Base-by-base conservation (phyloP, 2,113 vertebrate genomes). In the Oryzias melastigma region DNA sequence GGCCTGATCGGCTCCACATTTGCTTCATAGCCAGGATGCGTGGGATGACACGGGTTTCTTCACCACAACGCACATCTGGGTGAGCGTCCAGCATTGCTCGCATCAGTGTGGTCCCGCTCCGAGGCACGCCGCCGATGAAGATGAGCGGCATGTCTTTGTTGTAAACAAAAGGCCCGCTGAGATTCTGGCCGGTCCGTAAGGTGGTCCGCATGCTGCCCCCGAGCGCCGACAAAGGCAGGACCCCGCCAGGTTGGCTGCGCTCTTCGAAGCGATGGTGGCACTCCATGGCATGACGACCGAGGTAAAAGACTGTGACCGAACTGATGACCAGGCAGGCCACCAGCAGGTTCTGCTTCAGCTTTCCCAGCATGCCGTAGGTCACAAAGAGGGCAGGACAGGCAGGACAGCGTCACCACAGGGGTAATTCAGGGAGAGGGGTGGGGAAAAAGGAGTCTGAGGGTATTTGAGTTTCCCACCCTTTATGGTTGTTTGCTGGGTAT, bases 81-180 rank as follows among this genome's bases (percentile, higher is more conserved):
- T 98, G 97, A 14, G 97, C 97, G 1, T 98, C 97, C 24, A 98
- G 82, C 97, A 98, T 98, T 41, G 97, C 96, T 16, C 97, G 85
- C 96, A 98, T 98, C 4, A 98, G 88, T 3, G 97, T 98, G 51
- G 97, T 98, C 58, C 97, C 97, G 5, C 96, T 98, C 22, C 97
- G 93, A 43, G 97, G 97, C 0, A 98, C 96, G 1, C 96, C 97
- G 0, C 97, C 97, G 3, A 98, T 96, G 81, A 98, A 98, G 55
- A 98, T 91, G 40, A 98, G 92, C 1, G 97, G 97, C 96, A 95
- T 98, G 91, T 98, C 96, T 86, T 98, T 98, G 90, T 93, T 94
- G 89, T 98, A 98, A 63, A 93, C 71, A 46, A 91, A 86, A 8
- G 88, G 93, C 60, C 85, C 93, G 42, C 83, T 93, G 24, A 63